A percentile compares a stretch with the other conserved stretches of the same genome.
These are phyloP conservation scores for Pentamera pediparva DNA, from an alignment of 53 echinoderm and acorn worm genomes.

Conservation along the genomic window DNA sequence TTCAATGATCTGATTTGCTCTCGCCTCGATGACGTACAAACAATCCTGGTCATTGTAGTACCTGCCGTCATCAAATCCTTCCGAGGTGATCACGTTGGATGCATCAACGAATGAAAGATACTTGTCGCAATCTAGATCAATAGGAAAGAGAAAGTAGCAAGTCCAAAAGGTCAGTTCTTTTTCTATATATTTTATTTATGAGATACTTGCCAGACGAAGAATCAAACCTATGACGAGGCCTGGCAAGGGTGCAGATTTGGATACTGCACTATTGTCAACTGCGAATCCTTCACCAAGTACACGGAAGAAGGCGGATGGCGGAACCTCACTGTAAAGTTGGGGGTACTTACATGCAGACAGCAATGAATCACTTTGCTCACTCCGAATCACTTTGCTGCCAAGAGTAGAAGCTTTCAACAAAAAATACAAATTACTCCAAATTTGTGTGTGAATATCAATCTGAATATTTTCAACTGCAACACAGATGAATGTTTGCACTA, in stretches of 20 bases:
- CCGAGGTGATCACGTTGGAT: conserved; percentile 22
- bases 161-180: background rate
- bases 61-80: background rate
- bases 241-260: background rate
- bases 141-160: background rate
- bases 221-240: background rate
- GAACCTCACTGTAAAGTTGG: no score
- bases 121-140: conserved; percentile 45
- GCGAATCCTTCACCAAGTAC: no score
- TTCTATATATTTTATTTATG: background rate
- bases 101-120: conserved; percentile 14
- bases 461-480: no score
- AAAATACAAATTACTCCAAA: no score
- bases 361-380: no score
- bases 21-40: conserved; percentile 25
- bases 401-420: no score
- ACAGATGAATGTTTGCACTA: no score
- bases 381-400: no score
- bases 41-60: conserved; percentile 61
- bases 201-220: background rate
- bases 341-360: no score
- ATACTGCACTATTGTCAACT: no score
- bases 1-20: conserved; percentile 36
- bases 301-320: no score
- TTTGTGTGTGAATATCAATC: no score